A percentile compares a stretch with the other conserved stretches of the same genome.
Evolutionary conservation across 2,113 vertebrate species (phyloP).

Genomic region (Butastur rufipennis): DNA sequence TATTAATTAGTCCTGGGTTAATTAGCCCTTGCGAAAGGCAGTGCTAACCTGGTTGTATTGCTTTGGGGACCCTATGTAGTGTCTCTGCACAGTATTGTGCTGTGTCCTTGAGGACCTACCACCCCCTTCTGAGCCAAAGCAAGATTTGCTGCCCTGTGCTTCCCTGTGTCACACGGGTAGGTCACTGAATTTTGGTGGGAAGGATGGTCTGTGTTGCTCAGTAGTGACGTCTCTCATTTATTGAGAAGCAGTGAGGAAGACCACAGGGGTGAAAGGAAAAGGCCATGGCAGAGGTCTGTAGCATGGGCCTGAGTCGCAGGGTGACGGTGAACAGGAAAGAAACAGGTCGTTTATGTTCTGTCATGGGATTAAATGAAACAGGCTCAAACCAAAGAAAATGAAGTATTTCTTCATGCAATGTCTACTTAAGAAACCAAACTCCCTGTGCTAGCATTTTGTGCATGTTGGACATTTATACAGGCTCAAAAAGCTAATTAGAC

Average conservation of each 20-base stretch:
- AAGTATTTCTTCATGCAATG: background rate
- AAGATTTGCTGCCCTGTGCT: background rate
- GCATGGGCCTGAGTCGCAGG: background rate
- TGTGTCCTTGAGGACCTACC: background rate
- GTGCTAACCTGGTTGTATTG: slow-evolving; percentile 16
- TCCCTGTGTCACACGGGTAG: background rate
- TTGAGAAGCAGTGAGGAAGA: background rate
- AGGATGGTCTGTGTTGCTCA: background rate
- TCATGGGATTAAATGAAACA: background rate
- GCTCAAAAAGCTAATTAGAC: background rate
- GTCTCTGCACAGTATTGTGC: background rate
- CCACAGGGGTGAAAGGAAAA: background rate
- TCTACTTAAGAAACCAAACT: background rate
- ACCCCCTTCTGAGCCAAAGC: background rate
- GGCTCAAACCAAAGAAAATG: background rate
- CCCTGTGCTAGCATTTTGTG: background rate
- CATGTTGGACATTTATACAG: background rate
- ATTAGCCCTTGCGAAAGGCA: background rate
- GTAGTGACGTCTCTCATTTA: background rate
- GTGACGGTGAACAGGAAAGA: background rate
- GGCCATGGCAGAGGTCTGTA: background rate
- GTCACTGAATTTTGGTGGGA: background rate
- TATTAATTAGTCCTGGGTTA: slow-evolving; percentile 55
- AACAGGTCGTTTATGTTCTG: background rate
- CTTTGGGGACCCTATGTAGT: background rate